Evolutionary conservation across 2,888 invertebrate species (phyloP), one percentile per base, ranked within the genome.

Genomic region (Periphyllus acericola): DNA sequence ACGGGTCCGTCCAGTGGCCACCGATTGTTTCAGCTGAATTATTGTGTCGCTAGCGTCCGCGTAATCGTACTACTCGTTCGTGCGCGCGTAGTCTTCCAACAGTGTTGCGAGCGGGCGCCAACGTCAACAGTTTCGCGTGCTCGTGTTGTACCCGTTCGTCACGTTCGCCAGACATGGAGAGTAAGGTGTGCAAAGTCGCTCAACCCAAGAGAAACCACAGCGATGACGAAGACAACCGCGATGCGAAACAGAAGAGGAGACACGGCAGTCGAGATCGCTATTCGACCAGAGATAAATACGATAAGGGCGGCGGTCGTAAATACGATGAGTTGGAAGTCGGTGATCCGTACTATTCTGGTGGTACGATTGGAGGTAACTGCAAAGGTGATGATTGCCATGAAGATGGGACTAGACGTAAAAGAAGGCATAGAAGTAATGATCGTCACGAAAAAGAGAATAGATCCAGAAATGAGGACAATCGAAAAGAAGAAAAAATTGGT

Each of bases 311-410:
- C 25, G 66, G 66, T n/a, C 66, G 68, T 25, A 82, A 75, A 78
- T 78, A 81, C n/a, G 74, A 60, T 32, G 66, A 87, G 6, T 36
- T 81, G 3, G 81, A 87, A 75, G 55, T 87, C 19, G 87, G 87
- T 29, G 80, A 87, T 46, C 87, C 87, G 11, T 87, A 87, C 40
- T 87, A 87, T 46, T 87, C 80, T 2, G 87, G 87, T 34, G 87
- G 87, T 34, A 74, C 40, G 46, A 9, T 81, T 0, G 6, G 8
- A 17, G 19, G n/a, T 34, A 34, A 34, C n/a, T 46, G 25, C 52
- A 76, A 72, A 55, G 19, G 5, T 4, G 75, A 82, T 1, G 40
- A 74, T 66, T 46, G 29, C 5, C n/a, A 88, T 40, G 25, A 84
- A 14, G 88, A 88, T 25, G 81, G 81, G 25, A 68, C 66, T 5